Evolutionary conservation across 1,140 invertebrate species (phyloP).

Genomic region (Frieseomelitta varia): DNA sequence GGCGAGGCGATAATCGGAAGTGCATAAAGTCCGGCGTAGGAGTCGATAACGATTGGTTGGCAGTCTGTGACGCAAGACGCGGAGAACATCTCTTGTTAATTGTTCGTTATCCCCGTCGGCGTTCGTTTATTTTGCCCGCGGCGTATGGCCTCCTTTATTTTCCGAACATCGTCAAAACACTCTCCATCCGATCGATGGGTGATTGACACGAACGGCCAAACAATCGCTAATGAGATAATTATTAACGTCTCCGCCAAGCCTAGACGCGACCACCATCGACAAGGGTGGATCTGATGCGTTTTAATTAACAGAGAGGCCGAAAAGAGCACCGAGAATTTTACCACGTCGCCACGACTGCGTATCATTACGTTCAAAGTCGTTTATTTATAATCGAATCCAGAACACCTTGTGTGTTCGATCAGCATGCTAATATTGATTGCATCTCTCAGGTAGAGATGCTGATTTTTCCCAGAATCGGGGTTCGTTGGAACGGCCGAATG

Average conservation of each 20-base stretch:
- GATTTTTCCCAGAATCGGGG: no score
- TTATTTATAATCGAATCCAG: conserved; percentile 3
- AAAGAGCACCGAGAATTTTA: conserved; percentile 6
- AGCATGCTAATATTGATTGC: no score
- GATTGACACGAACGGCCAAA: conserved; percentile 48
- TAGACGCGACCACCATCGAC: conserved; percentile 52
- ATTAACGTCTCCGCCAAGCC: conserved; percentile 39
- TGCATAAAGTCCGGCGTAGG: conserved; percentile 59
- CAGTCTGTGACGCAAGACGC: neutral
- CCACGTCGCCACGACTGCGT: neutral
- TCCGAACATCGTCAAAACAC: conserved; percentile 51
- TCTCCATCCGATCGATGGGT: conserved; percentile 7
- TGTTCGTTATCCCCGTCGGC: conserved; percentile 38
- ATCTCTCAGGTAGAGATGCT: no score
- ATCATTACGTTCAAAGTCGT: neutral
- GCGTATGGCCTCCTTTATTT: conserved; percentile 53
- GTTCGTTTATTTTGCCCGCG: conserved; percentile 38
- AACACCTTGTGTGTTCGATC: neutral
- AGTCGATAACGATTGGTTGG: conserved; percentile 31
- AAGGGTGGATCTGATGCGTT: conserved; percentile 21
- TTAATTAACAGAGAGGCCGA: conserved; percentile 45
- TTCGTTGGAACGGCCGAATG: no score
- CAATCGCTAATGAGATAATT: conserved; percentile 53
- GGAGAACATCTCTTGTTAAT: conserved; percentile 27
- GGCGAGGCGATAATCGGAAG: conserved; percentile 57